phyloP scores from a whole-genome alignment of 2,888 invertebrate genomes.

The Archips crataeganus region DNA sequence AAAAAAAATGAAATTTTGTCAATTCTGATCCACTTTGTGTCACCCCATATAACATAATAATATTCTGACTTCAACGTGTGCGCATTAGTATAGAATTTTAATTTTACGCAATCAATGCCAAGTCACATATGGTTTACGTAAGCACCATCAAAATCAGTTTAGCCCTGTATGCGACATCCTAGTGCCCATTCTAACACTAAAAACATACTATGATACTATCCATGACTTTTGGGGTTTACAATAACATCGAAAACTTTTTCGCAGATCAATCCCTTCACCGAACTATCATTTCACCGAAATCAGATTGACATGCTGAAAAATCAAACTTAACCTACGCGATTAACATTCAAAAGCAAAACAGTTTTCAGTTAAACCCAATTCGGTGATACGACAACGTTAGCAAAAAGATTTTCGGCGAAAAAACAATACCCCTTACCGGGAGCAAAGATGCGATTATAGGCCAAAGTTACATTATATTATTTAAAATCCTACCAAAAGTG shows the following conservation, averaged over 20 bases:
- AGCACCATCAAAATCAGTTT: constrained; percentile 35
- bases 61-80: constrained; percentile 2
- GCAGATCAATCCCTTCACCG: background rate
- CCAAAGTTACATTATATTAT: background rate
- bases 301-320: background rate
- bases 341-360: background rate
- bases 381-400: background rate
- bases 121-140: background rate
- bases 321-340: background rate
- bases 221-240: background rate
- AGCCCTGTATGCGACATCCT: constrained; percentile 22
- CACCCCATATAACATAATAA: background rate
- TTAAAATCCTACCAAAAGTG: background rate
- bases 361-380: background rate
- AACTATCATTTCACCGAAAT: background rate
- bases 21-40: background rate
- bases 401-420: background rate
- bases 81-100: background rate
- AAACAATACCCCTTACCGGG: too few relatives aligned
- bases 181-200: background rate
- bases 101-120: background rate
- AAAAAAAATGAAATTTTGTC: too few relatives aligned
- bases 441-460: background rate
- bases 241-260: background rate
- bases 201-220: background rate